phyloP scores from a whole-genome alignment of 2,113 vertebrate genomes.

The Sturnira hondurensis region DNA sequence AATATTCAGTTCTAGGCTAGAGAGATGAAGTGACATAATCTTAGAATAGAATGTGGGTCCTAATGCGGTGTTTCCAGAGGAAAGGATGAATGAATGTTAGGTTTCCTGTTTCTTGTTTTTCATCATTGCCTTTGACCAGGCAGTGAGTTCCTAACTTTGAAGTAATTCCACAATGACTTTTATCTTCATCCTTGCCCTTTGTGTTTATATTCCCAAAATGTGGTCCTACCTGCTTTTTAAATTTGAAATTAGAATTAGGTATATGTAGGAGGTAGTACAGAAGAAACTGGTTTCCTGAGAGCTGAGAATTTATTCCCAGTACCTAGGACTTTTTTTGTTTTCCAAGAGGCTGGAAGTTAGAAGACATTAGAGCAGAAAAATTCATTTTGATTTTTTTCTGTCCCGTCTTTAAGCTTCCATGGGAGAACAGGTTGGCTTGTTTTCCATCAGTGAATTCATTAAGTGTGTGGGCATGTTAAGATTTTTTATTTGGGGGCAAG shows the following conservation, averaged over 20 bases:
- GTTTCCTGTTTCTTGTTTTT: background rate
- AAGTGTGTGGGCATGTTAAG: slow-evolving; percentile 17
- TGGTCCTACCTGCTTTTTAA: background rate
- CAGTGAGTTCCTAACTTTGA: background rate
- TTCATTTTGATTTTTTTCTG: slow-evolving; percentile 6
- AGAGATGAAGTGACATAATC: background rate
- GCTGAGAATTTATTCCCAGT: background rate
- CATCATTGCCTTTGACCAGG: background rate
- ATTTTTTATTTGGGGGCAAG: slow-evolving; percentile 1
- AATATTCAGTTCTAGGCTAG: background rate
- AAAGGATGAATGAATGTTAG: background rate
- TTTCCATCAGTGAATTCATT: slow-evolving; percentile 30
- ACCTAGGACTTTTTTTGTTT: background rate
- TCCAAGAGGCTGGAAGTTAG: background rate
- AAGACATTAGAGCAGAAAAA: background rate
- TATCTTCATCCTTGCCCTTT: background rate
- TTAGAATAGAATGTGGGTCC: background rate
- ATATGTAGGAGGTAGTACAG: background rate
- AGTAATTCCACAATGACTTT: background rate
- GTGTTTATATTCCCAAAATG: background rate
- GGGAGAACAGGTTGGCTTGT: background rate
- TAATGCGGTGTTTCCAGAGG: background rate
- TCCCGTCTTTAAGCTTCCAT: slow-evolving; percentile 17
- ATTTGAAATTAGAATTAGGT: background rate
- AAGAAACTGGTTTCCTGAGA: background rate